Base-by-base conservation (phyloP, 2,888 invertebrate species). In the Cosmia pyralina region DNA sequence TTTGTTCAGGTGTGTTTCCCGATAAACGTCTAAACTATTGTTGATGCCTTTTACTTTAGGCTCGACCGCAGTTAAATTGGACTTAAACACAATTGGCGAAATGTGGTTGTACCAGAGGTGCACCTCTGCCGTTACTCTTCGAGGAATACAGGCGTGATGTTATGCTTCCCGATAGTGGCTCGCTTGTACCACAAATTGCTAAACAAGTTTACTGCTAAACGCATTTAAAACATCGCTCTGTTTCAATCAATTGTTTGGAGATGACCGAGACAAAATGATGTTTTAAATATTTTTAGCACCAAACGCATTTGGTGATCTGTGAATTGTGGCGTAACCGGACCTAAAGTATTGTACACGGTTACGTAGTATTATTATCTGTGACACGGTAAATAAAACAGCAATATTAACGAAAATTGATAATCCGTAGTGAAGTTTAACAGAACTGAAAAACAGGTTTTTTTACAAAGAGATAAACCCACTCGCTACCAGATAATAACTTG, bases 401-500 rank as follows among this genome's bases (percentile, higher is more conserved):
- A 13, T 28, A 4, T 11, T 17, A 57, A 38, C 44, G n/a, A 60
- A 46, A 60, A 34, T 3, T 22, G 10, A n/a, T 11, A 48, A 13
- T 58, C 7, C 1, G 13, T 22, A 34, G 50, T 50, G 13, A 5
- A n/a, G 2, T 46, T 8, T 6, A 28, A 28, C 50, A 11, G 15
- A 17, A 63, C 11, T 50, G 15, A 34, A 64, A 64, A 65, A 74
- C 65, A 34, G 17, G 57, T 65, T 65, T 17, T 34, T 38, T 58
- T 10, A 11, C 22, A 28, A 17, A 59, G 22, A n/a, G 28, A 48
- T 75, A 53, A 75, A 59, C 5, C n/a, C 53, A 60, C 66, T 75
- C 48, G 60, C 22, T 67, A 34, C 6, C 11, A 60, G 66, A 67
- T 67, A 75, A 55, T 34, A 55, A 19, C 28, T 75, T 44, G 66